A percentile compares a stretch with the other conserved stretches of the same genome.
Evolutionary conservation across 1,140 invertebrate genomes (phyloP).

Genomic region (Leptinotarsa lineolata): DNA sequence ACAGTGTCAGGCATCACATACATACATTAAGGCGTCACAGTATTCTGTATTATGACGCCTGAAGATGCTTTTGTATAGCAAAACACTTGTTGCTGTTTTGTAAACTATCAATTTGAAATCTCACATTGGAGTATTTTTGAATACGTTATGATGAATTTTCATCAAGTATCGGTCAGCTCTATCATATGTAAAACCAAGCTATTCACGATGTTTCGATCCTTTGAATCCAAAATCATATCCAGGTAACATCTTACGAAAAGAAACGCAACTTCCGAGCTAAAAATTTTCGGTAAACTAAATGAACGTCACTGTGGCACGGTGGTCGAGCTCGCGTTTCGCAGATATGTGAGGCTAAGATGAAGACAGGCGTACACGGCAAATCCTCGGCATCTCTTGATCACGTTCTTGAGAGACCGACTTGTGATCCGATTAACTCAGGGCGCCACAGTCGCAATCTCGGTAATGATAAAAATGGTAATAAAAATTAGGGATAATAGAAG

Average conservation of each 20-base stretch:
- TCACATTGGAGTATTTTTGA: too few relatives aligned
- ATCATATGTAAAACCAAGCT: too few relatives aligned
- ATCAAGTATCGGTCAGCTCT: too few relatives aligned
- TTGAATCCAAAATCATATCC: too few relatives aligned
- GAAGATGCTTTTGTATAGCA: too few relatives aligned
- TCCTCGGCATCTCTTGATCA: slow-evolving; percentile 52
- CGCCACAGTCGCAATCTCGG: slow-evolving; percentile 52
- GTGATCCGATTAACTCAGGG: slow-evolving; percentile 54
- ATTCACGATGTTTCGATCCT: too few relatives aligned
- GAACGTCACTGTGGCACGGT: background rate
- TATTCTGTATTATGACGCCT: too few relatives aligned
- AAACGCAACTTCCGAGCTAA: background rate
- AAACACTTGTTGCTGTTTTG: too few relatives aligned
- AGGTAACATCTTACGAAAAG: background rate
- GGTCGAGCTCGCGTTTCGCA: slow-evolving; percentile 11
- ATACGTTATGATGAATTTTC: too few relatives aligned
- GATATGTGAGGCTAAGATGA: slow-evolving; percentile 47
- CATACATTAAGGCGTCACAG: too few relatives aligned
- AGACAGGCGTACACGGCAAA: slow-evolving; percentile 49
- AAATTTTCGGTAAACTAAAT: background rate
- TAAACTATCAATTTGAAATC: too few relatives aligned
- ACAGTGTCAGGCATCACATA: too few relatives aligned
- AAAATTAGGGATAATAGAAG: slow-evolving; percentile 55
- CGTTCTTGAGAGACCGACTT: slow-evolving; percentile 51
- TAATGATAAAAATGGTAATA: slow-evolving; percentile 57